Evolutionary conservation across 1,140 invertebrate genomes (phyloP).

Genomic region (Arion vulgaris): DNA sequence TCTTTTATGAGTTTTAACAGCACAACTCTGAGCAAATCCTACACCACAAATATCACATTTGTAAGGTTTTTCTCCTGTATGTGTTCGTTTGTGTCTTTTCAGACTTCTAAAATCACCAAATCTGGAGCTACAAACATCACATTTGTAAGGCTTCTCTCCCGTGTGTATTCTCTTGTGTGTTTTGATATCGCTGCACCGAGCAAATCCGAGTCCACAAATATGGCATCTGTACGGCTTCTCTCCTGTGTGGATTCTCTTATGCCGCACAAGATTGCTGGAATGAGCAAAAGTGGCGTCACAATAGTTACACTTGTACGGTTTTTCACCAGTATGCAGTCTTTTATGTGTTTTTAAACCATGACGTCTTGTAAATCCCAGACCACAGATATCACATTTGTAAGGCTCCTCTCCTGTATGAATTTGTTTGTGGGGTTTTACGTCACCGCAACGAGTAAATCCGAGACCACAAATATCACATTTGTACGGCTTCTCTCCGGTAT

Average conservation of each 20-base stretch:
- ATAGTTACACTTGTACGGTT: conserved; percentile 76
- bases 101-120: not conserved
- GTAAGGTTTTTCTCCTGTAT: conserved; percentile 85
- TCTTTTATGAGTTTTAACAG: conserved; percentile 34
- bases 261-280: not conserved
- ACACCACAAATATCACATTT: conserved; percentile 86
- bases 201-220: conserved; percentile 81
- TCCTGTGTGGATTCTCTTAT: conserved; percentile 70
- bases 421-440: conserved; percentile 41
- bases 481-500: conserved; percentile 34
- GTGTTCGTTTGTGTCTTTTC: conserved; percentile 61
- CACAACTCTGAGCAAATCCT: conserved; percentile 76
- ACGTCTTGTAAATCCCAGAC: conserved; percentile 88
- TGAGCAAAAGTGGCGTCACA: conserved; percentile 72
- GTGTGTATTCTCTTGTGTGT: conserved; percentile 41
- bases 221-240: conserved; percentile 88
- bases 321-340: conserved; percentile 26
- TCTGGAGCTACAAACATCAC: conserved; percentile 81
- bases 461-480: conserved; percentile 28
- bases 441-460: conserved; percentile 19
- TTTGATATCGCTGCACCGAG: not conserved
- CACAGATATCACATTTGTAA: conserved; percentile 81
- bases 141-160: conserved; percentile 58
- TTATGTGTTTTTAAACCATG: conserved; percentile 82
- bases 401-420: conserved; percentile 53